Conservation (phyloP, 1,140 invertebrate genomes). For the Dolichoris vasculosae region DNA sequence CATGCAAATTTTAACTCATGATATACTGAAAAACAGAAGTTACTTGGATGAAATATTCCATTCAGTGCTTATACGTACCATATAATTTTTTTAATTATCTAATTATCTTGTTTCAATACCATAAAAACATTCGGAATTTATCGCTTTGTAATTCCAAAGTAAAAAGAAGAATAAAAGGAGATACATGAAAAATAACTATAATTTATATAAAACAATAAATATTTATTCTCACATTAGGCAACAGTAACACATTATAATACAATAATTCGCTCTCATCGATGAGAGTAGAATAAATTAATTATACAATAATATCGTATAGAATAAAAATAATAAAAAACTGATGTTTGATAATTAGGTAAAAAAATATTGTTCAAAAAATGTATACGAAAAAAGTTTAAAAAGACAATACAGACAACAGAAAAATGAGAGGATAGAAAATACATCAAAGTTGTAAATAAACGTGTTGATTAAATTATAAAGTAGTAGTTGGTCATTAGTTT, state of each 20-base stretch:
- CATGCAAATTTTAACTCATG: constrained; percentile 27
- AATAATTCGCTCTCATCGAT: constrained; percentile 39
- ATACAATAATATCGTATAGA: constrained; percentile 15
- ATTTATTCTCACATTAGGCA: constrained; percentile 51
- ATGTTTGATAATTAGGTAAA: background rate
- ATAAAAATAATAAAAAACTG: constrained; percentile 8
- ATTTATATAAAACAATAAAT: constrained; percentile 54
- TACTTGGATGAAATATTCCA: constrained; percentile 1
- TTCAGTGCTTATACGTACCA: background rate
- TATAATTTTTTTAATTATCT: background rate
- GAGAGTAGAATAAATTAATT: constrained; percentile 46
- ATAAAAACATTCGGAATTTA: background rate
- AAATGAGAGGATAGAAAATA: background rate
- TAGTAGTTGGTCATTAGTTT: constrained; percentile 21
- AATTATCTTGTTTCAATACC: background rate
- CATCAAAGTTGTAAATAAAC: background rate
- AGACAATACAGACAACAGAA: background rate
- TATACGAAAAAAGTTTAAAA: background rate
- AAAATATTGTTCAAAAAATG: background rate
- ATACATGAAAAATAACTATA: background rate
- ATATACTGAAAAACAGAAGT: constrained; percentile 6
- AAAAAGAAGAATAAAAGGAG: background rate
- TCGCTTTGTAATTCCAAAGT: background rate
- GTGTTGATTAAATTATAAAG: background rate
- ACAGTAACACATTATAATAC: constrained; percentile 53